Conservation (phyloP, 2,888 invertebrate species). For the Odontocolon sp. region DNA sequence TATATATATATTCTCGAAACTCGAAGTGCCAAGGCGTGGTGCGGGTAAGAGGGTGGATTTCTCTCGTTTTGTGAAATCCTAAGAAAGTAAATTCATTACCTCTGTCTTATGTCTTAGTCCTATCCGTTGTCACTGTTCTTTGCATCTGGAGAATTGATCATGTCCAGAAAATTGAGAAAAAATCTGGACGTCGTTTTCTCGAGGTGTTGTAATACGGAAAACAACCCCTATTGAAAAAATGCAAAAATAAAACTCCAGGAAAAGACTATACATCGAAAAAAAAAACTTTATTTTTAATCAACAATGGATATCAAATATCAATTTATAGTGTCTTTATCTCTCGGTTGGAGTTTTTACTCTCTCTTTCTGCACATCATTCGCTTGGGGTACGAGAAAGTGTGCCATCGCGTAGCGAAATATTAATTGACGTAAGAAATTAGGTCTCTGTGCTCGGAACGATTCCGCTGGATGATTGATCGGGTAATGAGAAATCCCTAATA, state of each 20-base stretch:
- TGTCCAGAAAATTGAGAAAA: constrained; percentile 27
- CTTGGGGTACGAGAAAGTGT: too few species aligned
- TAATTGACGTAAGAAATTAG: constrained; percentile 79
- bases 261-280: constrained; percentile 13
- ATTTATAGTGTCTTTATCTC: neutral
- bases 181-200: constrained; percentile 26
- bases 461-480: constrained; percentile 78
- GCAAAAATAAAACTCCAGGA: constrained; percentile 14
- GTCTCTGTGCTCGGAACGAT: constrained; percentile 60
- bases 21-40: constrained; percentile 29
- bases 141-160: constrained; percentile 61
- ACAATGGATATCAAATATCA: neutral
- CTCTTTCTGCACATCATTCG: constrained; percentile 1
- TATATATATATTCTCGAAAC: constrained; percentile 69
- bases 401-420: constrained; percentile 70
- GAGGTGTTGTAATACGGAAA: constrained; percentile 8
- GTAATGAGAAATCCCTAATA: constrained; percentile 80
- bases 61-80: constrained; percentile 32
- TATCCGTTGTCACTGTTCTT: constrained; percentile 62
- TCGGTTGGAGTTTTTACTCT: neutral
- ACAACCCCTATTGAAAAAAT: too few species aligned
- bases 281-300: neutral
- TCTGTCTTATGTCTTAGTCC: constrained; percentile 73
- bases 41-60: constrained; percentile 6
- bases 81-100: constrained; percentile 76